Evolutionary conservation across 2,888 invertebrate species (phyloP).

Genomic region (Eupithecia vulgata): DNA sequence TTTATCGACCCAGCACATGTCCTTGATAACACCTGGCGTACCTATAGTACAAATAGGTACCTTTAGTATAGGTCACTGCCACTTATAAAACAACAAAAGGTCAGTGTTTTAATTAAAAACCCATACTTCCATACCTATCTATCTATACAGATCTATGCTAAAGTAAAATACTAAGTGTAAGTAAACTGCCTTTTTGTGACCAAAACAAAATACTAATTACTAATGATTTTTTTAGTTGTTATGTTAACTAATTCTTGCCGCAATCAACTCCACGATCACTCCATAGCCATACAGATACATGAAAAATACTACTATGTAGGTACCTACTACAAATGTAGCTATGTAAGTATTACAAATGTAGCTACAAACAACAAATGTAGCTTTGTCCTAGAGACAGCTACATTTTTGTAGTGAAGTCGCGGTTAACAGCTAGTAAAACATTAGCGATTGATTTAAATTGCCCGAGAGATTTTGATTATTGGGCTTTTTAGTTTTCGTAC

Average conservation of each 20-base stretch:
- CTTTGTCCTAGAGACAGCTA: not conserved
- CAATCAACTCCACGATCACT: too few relatives aligned
- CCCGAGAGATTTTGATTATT: too few relatives aligned
- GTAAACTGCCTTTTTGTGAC: not conserved
- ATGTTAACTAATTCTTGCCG: too few relatives aligned
- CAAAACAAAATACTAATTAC: not conserved
- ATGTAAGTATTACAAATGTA: too few relatives aligned
- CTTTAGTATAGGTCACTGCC: not conserved
- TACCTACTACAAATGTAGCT: too few relatives aligned
- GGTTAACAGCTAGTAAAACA: not conserved
- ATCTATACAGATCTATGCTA: too few relatives aligned
- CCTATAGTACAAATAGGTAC: not conserved
- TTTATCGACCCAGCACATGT: not conserved
- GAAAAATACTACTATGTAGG: too few relatives aligned
- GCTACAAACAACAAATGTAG: too few relatives aligned
- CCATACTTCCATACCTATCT: not conserved
- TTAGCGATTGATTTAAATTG: not conserved
- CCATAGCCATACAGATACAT: too few relatives aligned
- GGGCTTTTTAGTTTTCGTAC: too few relatives aligned
- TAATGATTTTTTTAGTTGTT: too few relatives aligned
- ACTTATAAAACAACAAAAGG: not conserved
- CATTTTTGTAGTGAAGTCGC: not conserved
- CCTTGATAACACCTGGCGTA: not conserved
- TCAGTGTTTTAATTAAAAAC: not conserved
- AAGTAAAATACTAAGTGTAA: not conserved